Conservation (phyloP, 2,888 invertebrate species). For the Drosophila histrio region DNA sequence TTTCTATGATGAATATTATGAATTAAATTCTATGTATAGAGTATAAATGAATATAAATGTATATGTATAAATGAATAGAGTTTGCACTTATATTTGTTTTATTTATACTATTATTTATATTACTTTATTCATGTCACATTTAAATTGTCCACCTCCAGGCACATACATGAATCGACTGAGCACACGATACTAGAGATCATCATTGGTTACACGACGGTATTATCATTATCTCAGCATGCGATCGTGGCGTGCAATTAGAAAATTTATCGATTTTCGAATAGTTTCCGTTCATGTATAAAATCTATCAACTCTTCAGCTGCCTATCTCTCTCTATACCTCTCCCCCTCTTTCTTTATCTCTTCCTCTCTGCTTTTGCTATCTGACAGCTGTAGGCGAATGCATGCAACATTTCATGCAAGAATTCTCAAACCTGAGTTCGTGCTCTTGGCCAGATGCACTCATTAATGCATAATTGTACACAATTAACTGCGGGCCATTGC, state of each 20-base stretch:
- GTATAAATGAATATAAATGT: not conserved
- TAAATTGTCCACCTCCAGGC: not conserved
- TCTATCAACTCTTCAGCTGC: constrained; percentile 35
- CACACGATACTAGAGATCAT: constrained; percentile 23
- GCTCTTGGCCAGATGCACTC: constrained; percentile 76
- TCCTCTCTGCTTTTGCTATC: not conserved
- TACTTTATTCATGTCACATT: not conserved
- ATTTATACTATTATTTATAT: not conserved
- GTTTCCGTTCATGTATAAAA: constrained; percentile 54
- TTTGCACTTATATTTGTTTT: not conserved
- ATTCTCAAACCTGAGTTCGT: constrained; percentile 74
- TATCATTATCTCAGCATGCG: constrained; percentile 50
- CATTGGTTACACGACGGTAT: constrained; percentile 25
- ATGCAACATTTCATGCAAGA: constrained; percentile 74
- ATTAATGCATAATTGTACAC: constrained; percentile 80
- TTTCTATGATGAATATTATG: too few species aligned
- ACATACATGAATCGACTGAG: not conserved
- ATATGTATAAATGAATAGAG: too few species aligned
- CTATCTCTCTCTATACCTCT: not conserved
- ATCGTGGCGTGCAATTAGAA: constrained; percentile 75
- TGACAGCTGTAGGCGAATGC: constrained; percentile 21
- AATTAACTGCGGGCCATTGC: constrained; percentile 60
- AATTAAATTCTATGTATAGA: not conserved
- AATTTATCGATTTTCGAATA: constrained; percentile 75
- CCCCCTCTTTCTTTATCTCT: not conserved